Evolutionary conservation across 1,140 invertebrate genomes (phyloP).

Genomic region (Magallana ariakensis): DNA sequence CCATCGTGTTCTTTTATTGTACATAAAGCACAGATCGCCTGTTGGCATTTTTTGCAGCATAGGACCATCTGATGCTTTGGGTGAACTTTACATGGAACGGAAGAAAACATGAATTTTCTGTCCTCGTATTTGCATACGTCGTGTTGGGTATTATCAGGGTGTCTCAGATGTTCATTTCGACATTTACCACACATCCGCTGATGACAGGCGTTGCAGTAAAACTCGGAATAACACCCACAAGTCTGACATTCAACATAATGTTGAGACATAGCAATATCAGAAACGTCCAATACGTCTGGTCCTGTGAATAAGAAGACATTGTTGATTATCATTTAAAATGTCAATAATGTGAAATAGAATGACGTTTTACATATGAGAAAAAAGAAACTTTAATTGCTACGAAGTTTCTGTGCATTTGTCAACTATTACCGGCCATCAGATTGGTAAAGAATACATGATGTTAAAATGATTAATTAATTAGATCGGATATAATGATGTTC

Average conservation of each 20-base stretch:
- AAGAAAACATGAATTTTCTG: background rate
- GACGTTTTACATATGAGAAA: too few species aligned
- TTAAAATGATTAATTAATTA: too few species aligned
- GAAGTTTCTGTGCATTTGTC: too few species aligned
- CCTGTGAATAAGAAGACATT: too few species aligned
- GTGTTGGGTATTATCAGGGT: background rate
- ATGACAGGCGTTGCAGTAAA: background rate
- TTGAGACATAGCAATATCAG: background rate
- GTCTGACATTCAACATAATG: background rate
- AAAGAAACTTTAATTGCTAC: too few species aligned
- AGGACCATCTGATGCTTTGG: background rate
- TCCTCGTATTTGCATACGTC: background rate
- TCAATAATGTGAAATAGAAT: too few species aligned
- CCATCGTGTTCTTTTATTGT: background rate
- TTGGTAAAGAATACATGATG: too few species aligned
- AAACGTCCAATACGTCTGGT: slow-evolving; percentile 41
- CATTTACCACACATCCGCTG: background rate
- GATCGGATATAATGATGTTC: too few species aligned
- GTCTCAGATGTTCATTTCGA: background rate
- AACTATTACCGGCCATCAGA: too few species aligned
- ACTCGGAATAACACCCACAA: background rate
- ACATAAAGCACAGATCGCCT: background rate
- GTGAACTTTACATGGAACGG: background rate
- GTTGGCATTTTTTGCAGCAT: background rate
- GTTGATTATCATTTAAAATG: too few species aligned